Evolutionary conservation across 1,140 invertebrate species (phyloP), one percentile per base, ranked within the genome.

Genomic region (Nixonia krombeini): DNA sequence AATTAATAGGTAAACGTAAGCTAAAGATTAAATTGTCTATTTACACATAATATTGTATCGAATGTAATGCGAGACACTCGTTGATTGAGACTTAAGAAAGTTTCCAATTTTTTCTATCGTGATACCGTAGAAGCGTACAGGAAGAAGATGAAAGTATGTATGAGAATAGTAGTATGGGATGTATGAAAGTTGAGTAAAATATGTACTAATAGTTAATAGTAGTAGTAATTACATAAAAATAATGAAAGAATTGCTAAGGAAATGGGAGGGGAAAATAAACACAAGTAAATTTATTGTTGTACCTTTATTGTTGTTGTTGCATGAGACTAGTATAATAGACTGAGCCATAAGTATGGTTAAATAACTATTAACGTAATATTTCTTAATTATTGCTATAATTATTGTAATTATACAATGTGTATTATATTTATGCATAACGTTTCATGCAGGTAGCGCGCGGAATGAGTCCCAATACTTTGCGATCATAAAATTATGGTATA

Each of bases 301-400:
- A 80, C 79, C 74, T 78, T 81, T 82, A 79, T 81, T 81, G 78
- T 81, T 82, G 73, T 81, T 79, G 73, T 79, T 81, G 79, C 78
- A 82, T 81, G 78, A 81, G 70, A 79, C 73, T 81, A 82, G 80
- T 68, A 59, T 80, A 80, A 82, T 81, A 82, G 79, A 82, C 78
- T 82, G 79, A 82, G 75, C 80, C 76, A 78, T 79, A 77, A 49
- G 66, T 25, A 57, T 82, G 80, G 74, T 81, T 81, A 72, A 78
- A 78, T 79, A 79, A 80, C 70, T 82, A 79, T 78, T 79, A 80
- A 80, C 74, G 64, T 78, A 76, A 77, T 79, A 75, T 70, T 78
- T 79, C 75, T 81, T 79, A 81, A 79, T 81, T 74, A 78, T 75
- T 79, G 61, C 67, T 78, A 74, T 78, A 81, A 82, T 82, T 79